These are phyloP conservation scores for Solen grandis DNA, from an alignment of 1,140 invertebrate genomes.

Conservation along the genomic window DNA sequence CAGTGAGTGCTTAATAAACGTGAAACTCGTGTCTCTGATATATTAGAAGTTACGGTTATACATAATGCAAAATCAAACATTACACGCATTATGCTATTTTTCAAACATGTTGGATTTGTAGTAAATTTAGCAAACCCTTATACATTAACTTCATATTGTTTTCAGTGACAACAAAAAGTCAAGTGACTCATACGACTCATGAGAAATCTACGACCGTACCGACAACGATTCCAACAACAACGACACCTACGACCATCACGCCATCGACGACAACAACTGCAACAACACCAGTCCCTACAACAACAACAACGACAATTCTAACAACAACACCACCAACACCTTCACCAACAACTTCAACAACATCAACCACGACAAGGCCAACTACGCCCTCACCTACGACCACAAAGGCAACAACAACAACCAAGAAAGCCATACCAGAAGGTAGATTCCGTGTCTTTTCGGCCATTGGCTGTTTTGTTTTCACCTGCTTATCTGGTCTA, in stretches of 20 bases:
- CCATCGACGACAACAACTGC: not conserved
- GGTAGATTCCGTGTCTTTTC: not conserved
- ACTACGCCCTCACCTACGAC: not conserved
- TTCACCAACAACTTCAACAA: not conserved
- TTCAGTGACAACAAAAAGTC: no score
- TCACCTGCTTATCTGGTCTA: not conserved
- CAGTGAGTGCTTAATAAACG: no score
- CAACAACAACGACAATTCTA: not conserved
- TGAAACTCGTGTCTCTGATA: no score
- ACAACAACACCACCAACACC: not conserved
- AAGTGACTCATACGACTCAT: no score
- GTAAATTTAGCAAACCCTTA: no score
- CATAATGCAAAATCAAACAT: no score
- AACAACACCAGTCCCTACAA: not conserved
- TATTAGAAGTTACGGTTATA: no score
- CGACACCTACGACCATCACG: not conserved
- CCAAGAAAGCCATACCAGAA: not conserved
- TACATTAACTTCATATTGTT: no score
- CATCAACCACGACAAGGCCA: not conserved
- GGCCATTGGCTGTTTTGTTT: not conserved
- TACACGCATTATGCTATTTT: no score
- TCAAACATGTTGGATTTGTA: no score
- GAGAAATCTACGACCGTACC: no score
- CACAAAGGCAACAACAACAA: not conserved
- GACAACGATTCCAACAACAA: not conserved